Percentiles rank a stretch among this genome's conserved stretches.
phyloP scores from a whole-genome alignment of 2,113 vertebrate species.

The Aplodontia rufa region DNA sequence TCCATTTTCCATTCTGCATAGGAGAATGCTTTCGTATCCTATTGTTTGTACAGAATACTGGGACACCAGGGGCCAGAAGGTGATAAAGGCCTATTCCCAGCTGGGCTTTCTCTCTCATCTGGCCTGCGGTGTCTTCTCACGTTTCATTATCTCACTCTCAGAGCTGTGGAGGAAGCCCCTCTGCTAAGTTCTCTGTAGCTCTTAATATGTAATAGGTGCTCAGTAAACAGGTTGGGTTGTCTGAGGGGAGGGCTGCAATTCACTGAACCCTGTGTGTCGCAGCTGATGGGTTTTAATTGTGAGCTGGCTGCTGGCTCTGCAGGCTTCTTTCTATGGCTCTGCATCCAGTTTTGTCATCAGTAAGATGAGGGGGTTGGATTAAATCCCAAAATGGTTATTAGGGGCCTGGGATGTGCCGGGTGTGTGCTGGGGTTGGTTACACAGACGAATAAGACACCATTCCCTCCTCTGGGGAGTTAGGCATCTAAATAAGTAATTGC shows the following conservation, averaged over 20 bases:
- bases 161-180: not conserved
- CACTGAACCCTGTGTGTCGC: not conserved
- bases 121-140: accelerated
- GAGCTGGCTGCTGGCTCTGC: not conserved
- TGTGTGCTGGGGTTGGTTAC: slow-evolving; percentile 48
- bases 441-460: slow-evolving; percentile 48
- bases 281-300: not conserved
- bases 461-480: not conserved
- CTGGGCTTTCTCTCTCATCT: not conserved
- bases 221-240: not conserved
- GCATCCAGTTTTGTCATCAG: slow-evolving; percentile 68
- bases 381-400: slow-evolving; percentile 55
- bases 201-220: not conserved
- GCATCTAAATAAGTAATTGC: slow-evolving; percentile 68
- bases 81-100: not conserved
- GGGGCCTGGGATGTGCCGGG: slow-evolving; percentile 39
- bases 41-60: not conserved
- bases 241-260: not conserved
- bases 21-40: not conserved
- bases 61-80: not conserved
- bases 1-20: not conserved
- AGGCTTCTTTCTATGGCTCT: not conserved
- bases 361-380: slow-evolving; percentile 57
- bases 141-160: not conserved
- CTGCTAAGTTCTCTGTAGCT: not conserved